Base-by-base conservation (phyloP, 2,888 invertebrate species). In the Schrankia costaestrigalis region DNA sequence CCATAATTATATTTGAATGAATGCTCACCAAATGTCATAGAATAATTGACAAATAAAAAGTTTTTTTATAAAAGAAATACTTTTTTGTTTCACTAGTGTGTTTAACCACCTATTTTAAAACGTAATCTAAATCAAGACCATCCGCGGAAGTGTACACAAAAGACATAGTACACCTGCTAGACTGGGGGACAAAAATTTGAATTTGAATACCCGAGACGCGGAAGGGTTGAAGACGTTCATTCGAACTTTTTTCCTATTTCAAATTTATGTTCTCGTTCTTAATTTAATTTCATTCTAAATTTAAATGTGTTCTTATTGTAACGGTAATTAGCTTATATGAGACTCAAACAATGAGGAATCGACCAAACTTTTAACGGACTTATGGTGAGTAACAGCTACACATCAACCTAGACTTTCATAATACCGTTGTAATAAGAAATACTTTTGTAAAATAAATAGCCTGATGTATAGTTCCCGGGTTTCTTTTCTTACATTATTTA, bases 61-160 rank as follows among this genome's bases (percentile, higher is more conserved):
- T 17, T 22, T 26, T 11, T 12, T 12, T 24, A 39, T 26, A 50
- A 54, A 49, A 54, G 55, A 51, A 49, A 43, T 49, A 42, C 31
- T 9, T 3, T 38, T 40, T 35, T 31, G 21, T 26, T 14, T 21
- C 12, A 26, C 32, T 30, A 37, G 31, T 28, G 29, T 26, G 25
- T 29, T n/a, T 31, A 49, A 44, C 33, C 56, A 55, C 46, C 50
- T 55, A 41, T 46, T 45, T 42, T 42, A 31, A 25, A 35, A 46
- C 53, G 53, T 51, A 56, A 59, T 57, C 57, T 53, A 39, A 62
- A 49, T 55, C 49, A 52, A 63, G 48, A 49, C 52, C 58, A 60
- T 59, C 68, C 63, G 63, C 76, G 80, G 81, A 79, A 83, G 74
- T 71, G 64, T 69, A 70, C 74, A 79, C 70, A 80, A 78, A 75